These are phyloP conservation scores for Chrysotoxum bicinctum DNA, from an alignment of 2,888 invertebrate genomes.

Conservation along the genomic window DNA sequence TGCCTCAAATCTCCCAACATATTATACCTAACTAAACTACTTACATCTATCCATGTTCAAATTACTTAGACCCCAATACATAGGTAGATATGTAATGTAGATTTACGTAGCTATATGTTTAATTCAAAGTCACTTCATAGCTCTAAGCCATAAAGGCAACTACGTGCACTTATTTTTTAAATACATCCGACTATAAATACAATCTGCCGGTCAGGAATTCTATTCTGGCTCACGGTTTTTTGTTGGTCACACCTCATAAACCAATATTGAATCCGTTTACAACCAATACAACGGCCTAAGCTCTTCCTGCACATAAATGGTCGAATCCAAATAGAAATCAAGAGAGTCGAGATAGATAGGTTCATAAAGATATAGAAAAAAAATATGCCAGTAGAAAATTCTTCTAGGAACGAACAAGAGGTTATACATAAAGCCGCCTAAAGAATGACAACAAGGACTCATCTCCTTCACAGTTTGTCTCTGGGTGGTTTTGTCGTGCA, in stretches of 20 bases:
- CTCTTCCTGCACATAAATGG: background rate
- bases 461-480: constrained; percentile 54
- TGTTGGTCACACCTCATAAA: constrained; percentile 8
- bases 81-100: too few species aligned
- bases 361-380: background rate
- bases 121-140: background rate
- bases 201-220: constrained; percentile 51
- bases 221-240: constrained; percentile 11
- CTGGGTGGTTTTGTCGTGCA: constrained; percentile 27
- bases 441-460: constrained; percentile 65
- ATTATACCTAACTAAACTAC: too few species aligned
- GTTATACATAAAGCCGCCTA: constrained; percentile 47
- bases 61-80: too few species aligned
- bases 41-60: too few species aligned
- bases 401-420: constrained; percentile 18
- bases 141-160: background rate
- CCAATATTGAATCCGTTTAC: constrained; percentile 48
- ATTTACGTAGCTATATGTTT: too few species aligned
- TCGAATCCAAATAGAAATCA: constrained; percentile 37
- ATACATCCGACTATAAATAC: constrained; percentile 26
- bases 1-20: too few species aligned
- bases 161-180: background rate
- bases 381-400: constrained; percentile 43
- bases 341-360: background rate
- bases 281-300: constrained; percentile 5